These are phyloP conservation scores for Pangasius djambal DNA, from an alignment of 2,797 vertebrate genomes.

Conservation along the genomic window DNA sequence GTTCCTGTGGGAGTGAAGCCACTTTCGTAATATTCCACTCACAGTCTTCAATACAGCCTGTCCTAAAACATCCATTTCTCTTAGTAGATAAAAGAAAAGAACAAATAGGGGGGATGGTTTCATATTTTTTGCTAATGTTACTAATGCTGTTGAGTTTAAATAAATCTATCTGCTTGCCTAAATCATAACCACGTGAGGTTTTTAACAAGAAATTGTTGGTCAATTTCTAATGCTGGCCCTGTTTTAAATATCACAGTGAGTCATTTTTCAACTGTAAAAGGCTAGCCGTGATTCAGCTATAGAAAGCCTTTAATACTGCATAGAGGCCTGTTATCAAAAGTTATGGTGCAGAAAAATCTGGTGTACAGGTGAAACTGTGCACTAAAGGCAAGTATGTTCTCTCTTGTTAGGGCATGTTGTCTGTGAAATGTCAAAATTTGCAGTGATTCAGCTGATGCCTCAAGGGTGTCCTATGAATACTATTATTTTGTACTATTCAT, in stretches of 20 bases:
- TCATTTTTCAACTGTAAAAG: conserved; percentile 13
- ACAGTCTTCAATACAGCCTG: conserved; percentile 22
- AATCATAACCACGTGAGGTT: neutral
- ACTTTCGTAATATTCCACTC: conserved; percentile 47
- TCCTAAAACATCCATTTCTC: conserved; percentile 10
- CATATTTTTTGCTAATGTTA: neutral
- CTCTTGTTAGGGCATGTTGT: conserved; percentile 1
- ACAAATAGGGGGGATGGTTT: neutral
- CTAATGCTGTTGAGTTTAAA: neutral
- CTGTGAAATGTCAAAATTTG: neutral
- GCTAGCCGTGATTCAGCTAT: neutral
- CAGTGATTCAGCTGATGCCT: conserved; percentile 21
- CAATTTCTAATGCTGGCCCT: conserved; percentile 6
- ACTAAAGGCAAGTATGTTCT: neutral
- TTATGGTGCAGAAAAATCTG: neutral
- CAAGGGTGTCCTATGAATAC: conserved; percentile 6
- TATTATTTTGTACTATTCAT: neutral
- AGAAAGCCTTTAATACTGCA: neutral
- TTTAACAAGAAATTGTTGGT: conserved; percentile 14
- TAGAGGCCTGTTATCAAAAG: neutral
- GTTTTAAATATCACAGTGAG: conserved; percentile 27
- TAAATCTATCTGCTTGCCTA: neutral
- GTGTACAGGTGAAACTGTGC: neutral
- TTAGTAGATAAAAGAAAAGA: neutral
- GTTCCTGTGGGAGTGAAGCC: conserved; percentile 49